Evolutionary conservation across 2,113 vertebrate genomes (phyloP), one percentile per base, ranked within the genome.

Genomic region (Mobula hypostoma): DNA sequence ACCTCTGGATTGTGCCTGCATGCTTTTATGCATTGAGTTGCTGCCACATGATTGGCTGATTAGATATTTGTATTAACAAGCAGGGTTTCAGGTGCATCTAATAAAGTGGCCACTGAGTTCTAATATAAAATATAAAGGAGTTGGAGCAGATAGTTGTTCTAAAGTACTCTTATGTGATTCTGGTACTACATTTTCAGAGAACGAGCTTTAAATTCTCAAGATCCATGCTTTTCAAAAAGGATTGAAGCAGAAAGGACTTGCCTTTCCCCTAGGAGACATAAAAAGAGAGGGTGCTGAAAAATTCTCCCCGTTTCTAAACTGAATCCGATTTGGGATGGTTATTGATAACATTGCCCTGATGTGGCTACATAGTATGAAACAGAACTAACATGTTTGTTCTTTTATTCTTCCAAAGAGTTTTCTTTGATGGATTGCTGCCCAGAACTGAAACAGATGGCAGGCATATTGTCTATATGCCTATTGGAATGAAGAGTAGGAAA

Each of bases 341-440:
- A 74, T 93, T 74, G 91, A 93, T 48, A 93, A 93, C n/a, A 56
- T 93, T 93, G 24, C 68, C 32, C 68, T 93, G 40, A 29, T 74
- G 91, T 32, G 21, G 40, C 70, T 76, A 93, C 91, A 56, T 70
- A 56, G 91, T 74, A 56, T 93, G 40, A 93, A 93, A 56, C 70
- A 93, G 68, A 93, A 93, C 68, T 93, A 40, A 70, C 48, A 93
- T 29, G 36, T 93, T 93, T 93, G 70, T 74, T 93, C 91, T 74
- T 66, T 93, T 76, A 7, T 76, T 93, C 91, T 72, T 76, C 70
- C 70, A 93, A 93, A 93, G 68, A 93, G 48, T 48, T 93, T 56
- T 93, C 66, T 74, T 93, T 93, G 70, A 93, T 93, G 91, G 91
- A 93, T 93, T 70, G 40, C 68, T 93, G 91, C 91, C 91, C 91